Conservation (phyloP, 2,888 invertebrate genomes). For the Agrilus biguttatus region DNA sequence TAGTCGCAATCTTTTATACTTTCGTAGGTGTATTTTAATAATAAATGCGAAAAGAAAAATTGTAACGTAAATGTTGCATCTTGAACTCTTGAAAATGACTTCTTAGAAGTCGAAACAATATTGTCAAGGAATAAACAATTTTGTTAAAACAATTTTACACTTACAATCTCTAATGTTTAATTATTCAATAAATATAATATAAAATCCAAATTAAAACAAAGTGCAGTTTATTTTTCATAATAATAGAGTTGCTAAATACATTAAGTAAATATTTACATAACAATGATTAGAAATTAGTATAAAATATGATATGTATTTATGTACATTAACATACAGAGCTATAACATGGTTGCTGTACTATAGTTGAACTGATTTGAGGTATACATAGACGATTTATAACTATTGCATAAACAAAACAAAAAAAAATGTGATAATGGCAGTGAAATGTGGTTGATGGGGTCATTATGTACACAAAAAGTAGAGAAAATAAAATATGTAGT, state of each 20-base stretch:
- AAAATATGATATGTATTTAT: conserved; percentile 13
- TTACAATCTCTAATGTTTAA: no score
- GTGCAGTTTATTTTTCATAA: conserved; percentile 6
- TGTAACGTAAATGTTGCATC: no score
- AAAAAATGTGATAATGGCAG: conserved; percentile 11
- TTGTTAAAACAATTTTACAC: no score
- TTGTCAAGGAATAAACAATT: no score
- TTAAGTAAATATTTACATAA: conserved; percentile 12
- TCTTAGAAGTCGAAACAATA: no score
- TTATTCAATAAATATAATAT: no score
- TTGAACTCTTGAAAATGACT: no score
- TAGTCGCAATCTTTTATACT: no score
- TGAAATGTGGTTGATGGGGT: conserved; percentile 10
- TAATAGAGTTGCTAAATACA: conserved; percentile 1
- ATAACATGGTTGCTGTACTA: conserved; percentile 7
- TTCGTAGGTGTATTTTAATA: no score
- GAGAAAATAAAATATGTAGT: conserved; percentile 6
- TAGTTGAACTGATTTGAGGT: conserved; percentile 15
- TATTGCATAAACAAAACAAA: conserved; percentile 10
- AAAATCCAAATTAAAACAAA: conserved; percentile 1
- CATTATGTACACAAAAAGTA: conserved; percentile 4
- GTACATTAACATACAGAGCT: conserved; percentile 10
- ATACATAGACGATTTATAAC: conserved; percentile 12
- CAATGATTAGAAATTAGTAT: conserved; percentile 12
- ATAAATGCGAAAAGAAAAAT: no score